Percentiles rank a stretch among this genome's conserved stretches.
phyloP scores from a whole-genome alignment of 2,888 invertebrate genomes.

The Merodon equestris region DNA sequence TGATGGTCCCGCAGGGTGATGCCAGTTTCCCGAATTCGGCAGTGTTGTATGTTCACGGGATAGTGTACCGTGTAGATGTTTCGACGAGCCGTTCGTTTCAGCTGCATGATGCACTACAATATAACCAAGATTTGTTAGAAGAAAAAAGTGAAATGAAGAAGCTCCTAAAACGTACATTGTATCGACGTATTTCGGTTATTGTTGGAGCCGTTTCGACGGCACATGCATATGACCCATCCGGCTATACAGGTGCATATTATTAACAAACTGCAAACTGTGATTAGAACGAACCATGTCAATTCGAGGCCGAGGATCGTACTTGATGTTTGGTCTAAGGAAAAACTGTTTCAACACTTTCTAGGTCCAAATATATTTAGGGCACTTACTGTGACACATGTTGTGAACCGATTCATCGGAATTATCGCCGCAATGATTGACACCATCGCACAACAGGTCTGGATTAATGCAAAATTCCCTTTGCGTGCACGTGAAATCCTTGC shows the following conservation, averaged over 20 bases:
- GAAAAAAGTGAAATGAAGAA: not conserved
- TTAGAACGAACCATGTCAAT: constrained; percentile 87
- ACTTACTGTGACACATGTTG: constrained; percentile 91
- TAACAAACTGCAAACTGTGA: constrained; percentile 85
- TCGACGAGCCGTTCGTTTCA: constrained; percentile 86
- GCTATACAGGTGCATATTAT: constrained; percentile 85
- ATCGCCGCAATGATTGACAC: constrained; percentile 95
- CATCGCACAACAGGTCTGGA: constrained; percentile 94
- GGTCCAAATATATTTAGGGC: not conserved
- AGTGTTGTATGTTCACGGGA: constrained; percentile 81
- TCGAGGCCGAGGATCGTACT: constrained; percentile 86
- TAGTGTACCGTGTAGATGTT: constrained; percentile 82
- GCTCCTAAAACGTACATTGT: constrained; percentile 75
- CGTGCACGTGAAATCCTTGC: constrained; percentile 93
- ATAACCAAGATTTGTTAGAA: not conserved
- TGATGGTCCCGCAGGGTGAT: constrained; percentile 92
- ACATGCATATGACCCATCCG: constrained; percentile 87
- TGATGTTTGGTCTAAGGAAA: constrained; percentile 81
- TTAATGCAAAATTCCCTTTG: constrained; percentile 95
- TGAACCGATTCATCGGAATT: constrained; percentile 94
- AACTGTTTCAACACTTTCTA: not conserved
- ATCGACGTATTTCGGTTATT: constrained; percentile 80
- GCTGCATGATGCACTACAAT: constrained; percentile 78
- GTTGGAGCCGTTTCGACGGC: constrained; percentile 83
- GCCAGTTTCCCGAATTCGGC: constrained; percentile 94